phyloP scores from a whole-genome alignment of 1,140 invertebrate genomes.

The Diplogasteroides magnus region DNA sequence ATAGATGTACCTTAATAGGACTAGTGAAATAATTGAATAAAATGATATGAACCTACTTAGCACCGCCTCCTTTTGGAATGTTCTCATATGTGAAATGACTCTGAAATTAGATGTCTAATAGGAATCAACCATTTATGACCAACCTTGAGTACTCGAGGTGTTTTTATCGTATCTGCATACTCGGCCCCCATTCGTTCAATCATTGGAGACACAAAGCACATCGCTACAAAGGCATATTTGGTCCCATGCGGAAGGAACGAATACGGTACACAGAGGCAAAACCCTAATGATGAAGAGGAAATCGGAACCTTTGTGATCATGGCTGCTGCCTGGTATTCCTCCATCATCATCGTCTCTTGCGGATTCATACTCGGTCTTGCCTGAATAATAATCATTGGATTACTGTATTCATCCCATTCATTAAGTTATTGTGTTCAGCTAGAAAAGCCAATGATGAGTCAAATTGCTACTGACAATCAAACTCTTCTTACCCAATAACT shows the following conservation, averaged over 20 bases:
- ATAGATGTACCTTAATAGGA: too few species aligned
- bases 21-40: too few species aligned
- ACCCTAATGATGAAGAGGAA: too few species aligned
- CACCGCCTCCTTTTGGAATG: constrained; percentile 40
- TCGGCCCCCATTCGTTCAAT: constrained; percentile 52
- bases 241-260: too few species aligned
- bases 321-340: constrained; percentile 40
- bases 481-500: constrained; percentile 29
- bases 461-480: too few species aligned
- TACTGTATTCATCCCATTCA: too few species aligned
- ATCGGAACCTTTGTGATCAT: constrained; percentile 46
- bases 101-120: not conserved
- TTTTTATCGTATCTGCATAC: constrained; percentile 37
- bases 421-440: too few species aligned
- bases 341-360: not conserved
- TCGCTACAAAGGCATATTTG: constrained; percentile 42
- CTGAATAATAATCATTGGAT: not conserved
- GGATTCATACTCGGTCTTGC: not conserved
- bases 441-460: too few species aligned
- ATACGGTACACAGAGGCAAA: too few species aligned
- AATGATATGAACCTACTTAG: too few species aligned
- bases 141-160: constrained; percentile 47
- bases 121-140: not conserved
- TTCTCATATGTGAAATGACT: constrained; percentile 50
- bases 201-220: constrained; percentile 49